Evolutionary conservation across 2,888 invertebrate species (phyloP), one percentile per base, ranked within the genome.

Genomic region (Bellardia pandia): DNA sequence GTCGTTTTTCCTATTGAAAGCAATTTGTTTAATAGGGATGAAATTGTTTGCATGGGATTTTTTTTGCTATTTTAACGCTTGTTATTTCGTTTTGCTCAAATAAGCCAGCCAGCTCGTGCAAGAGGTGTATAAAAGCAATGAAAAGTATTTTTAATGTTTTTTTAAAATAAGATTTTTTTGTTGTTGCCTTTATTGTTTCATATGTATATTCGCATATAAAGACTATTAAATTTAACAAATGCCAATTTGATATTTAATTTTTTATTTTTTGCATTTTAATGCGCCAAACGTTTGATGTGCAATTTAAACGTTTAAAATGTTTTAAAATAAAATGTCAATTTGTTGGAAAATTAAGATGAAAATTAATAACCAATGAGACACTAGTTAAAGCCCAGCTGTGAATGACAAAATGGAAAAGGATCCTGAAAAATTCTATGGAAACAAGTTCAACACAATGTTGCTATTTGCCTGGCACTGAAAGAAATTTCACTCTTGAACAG

Each of bases 1-100:
- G 69, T 33, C 56, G 45, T 71, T 86, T 77, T 80, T 62, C 58
- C 60, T 51, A 51, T 82, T 74, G 64, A 78, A 85, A 85, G 85
- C 87, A 87, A 87, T 87, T 87, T 78, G 81, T 74, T 87, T 85
- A 87, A 87, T 87, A 85, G 87, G 85, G 85, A 87, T 87, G 85
- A 87, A 87, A 87, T 87, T 85, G 85, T 85, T 72, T 77, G 62
- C 64, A 78, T 87, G 77, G 81, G 85, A 75, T 23, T 23, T 23
- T 87, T 74, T 75, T 85, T 71, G 42, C 23, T 13, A 78, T 82
- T 87, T 85, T 75, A 85, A 84, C 80, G 85, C 79, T 85, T 69
- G 79, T 79, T 85, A 83, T 77, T 45, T 7, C 60, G 62, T 42
- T 71, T 71, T 64, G 71, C 71, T 71, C 37, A 53, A 76, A 66